Percentiles rank a stretch among this genome's conserved stretches.
phyloP scores from a whole-genome alignment of 2,888 invertebrate species.

The Morpho helenor region DNA sequence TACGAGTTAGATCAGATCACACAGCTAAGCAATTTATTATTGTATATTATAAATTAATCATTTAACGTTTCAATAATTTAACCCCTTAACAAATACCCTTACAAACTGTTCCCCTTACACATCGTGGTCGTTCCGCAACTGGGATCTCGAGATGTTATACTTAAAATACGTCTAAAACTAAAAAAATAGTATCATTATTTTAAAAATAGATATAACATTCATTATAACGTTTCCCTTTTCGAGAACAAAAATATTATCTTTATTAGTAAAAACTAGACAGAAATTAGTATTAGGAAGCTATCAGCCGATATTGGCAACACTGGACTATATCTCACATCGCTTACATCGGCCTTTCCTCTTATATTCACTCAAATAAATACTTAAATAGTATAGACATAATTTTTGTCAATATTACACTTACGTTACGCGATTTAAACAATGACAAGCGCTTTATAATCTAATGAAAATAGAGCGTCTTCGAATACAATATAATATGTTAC shows the following conservation, averaged over 20 bases:
- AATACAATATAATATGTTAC: constrained; percentile 22
- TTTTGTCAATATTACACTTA: constrained; percentile 67
- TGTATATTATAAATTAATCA: constrained; percentile 68
- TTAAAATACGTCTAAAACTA: constrained; percentile 53
- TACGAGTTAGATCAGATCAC: constrained; percentile 76
- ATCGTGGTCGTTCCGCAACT: constrained; percentile 47
- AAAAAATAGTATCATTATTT: constrained; percentile 49
- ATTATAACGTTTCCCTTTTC: constrained; percentile 64
- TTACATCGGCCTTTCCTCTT: constrained; percentile 42
- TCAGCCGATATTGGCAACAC: constrained; percentile 52
- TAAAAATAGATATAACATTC: constrained; percentile 65
- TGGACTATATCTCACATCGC: constrained; percentile 30
- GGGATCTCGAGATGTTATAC: constrained; percentile 55
- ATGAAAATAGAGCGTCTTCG: constrained; percentile 34
- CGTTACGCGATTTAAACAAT: constrained; percentile 58
- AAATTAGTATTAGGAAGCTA: constrained; percentile 61
- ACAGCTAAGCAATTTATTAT: constrained; percentile 72
- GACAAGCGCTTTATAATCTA: constrained; percentile 58
- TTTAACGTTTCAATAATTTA: constrained; percentile 56
- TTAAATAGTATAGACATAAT: constrained; percentile 61
- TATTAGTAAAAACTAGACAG: constrained; percentile 67
- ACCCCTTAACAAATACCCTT: constrained; percentile 69
- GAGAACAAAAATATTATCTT: constrained; percentile 68
- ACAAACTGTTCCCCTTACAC: constrained; percentile 69
- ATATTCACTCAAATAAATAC: constrained; percentile 68